Evolutionary conservation across 2,888 invertebrate species (phyloP).

Genomic region (Clivina fossor): DNA sequence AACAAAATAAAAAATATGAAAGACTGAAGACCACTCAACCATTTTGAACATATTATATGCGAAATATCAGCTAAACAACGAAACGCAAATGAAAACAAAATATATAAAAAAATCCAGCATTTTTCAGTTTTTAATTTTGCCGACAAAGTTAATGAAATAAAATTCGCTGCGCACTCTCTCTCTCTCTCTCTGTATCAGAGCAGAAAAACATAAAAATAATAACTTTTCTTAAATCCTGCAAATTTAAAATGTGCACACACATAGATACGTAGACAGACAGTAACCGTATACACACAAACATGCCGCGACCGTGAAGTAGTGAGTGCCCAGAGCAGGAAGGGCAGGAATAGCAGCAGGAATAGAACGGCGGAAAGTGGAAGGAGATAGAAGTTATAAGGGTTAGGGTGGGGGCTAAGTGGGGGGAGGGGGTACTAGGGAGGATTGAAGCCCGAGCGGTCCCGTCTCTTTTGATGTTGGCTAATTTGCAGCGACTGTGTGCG

Average conservation of each 20-base stretch:
- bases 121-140: conserved; percentile 23
- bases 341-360: conserved; percentile 35
- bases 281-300: too few relatives aligned
- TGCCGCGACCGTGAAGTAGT: too few relatives aligned
- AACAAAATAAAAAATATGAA: too few relatives aligned
- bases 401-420: conserved; percentile 8
- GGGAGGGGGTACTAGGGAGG: conserved; percentile 48
- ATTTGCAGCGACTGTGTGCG: conserved; percentile 31
- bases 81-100: too few relatives aligned
- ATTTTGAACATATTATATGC: too few relatives aligned
- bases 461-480: conserved; percentile 31
- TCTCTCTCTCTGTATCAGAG: too few relatives aligned
- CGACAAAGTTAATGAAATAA: conserved; percentile 27
- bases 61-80: too few relatives aligned
- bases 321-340: too few relatives aligned
- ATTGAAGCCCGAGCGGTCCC: conserved; percentile 53
- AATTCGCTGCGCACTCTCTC: conserved; percentile 16
- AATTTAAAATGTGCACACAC: too few relatives aligned
- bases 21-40: too few relatives aligned
- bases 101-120: conserved; percentile 12
- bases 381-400: neutral
- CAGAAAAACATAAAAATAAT: conserved; percentile 30
- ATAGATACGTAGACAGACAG: too few relatives aligned
- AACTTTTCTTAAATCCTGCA: conserved; percentile 30
- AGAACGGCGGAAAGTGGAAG: conserved; percentile 45